Conservation (phyloP, 2,113 vertebrate genomes). For the Eurystomus gularis region DNA sequence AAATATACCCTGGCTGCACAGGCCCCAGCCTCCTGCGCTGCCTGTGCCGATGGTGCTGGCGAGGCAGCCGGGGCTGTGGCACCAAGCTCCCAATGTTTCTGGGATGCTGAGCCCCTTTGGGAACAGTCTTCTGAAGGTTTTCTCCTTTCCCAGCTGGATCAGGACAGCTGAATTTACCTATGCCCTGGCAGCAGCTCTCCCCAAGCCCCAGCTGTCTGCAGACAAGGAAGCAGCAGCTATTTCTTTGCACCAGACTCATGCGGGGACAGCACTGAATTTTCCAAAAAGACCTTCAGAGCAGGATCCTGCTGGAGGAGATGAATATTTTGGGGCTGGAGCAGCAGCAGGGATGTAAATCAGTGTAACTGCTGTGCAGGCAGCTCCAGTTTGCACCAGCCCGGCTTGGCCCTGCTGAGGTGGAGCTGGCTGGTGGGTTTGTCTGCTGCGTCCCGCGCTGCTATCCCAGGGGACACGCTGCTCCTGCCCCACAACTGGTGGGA, state of each 20-base stretch:
- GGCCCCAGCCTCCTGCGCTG: not conserved
- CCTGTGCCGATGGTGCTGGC: not conserved
- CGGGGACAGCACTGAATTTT: not conserved
- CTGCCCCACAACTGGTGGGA: not conserved
- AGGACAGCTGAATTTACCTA: not conserved
- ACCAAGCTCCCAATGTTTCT: not conserved
- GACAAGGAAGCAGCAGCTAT: not conserved
- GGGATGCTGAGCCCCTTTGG: not conserved
- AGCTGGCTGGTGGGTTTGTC: not conserved
- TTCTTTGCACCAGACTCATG: not conserved
- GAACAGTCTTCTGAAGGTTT: not conserved
- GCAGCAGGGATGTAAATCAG: not conserved
- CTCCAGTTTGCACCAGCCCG: not conserved
- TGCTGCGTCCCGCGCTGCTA: not conserved
- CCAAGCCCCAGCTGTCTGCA: not conserved
- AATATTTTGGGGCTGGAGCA: not conserved
- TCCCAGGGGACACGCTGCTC: not conserved
- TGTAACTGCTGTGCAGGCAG: accelerated
- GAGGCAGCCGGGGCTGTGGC: not conserved
- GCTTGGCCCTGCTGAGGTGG: not conserved
- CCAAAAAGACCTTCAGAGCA: not conserved
- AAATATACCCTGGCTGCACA: not conserved
- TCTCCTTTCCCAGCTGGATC: not conserved
- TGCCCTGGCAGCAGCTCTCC: not conserved
- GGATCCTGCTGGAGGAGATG: not conserved